phyloP scores from a whole-genome alignment of 2,113 vertebrate species.

The Hylia prasina region DNA sequence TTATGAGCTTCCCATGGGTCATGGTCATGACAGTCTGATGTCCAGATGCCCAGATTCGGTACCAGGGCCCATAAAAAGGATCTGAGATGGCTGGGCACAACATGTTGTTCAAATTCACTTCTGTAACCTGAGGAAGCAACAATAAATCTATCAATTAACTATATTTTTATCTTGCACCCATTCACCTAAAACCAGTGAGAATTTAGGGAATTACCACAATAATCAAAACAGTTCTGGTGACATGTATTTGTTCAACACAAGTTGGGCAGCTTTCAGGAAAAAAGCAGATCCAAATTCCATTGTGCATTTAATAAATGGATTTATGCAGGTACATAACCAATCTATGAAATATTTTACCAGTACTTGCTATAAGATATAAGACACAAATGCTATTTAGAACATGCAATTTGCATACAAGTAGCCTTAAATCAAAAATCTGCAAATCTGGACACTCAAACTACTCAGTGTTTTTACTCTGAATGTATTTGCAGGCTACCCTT shows the following conservation, averaged over 20 bases:
- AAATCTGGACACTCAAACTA: not conserved
- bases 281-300: not conserved
- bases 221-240: not conserved
- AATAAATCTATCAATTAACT: not conserved
- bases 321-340: not conserved
- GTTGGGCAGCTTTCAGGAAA: not conserved
- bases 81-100: slow-evolving; percentile 96
- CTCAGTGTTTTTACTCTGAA: not conserved
- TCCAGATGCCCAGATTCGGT: slow-evolving; percentile 92
- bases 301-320: not conserved
- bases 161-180: not conserved
- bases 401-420: not conserved
- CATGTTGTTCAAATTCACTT: slow-evolving; percentile 99
- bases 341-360: not conserved
- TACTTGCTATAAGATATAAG: not conserved
- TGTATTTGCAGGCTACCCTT: not conserved
- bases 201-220: not conserved
- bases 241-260: not conserved
- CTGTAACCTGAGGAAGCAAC: slow-evolving; percentile 79
- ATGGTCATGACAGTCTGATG: slow-evolving; percentile 96
- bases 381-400: not conserved
- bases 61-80: slow-evolving; percentile 97
- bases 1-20: slow-evolving; percentile 90
- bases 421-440: not conserved
- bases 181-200: not conserved